These are phyloP conservation scores for Gavia stellata DNA, from an alignment of 2,113 vertebrate species.

Conservation along the genomic window DNA sequence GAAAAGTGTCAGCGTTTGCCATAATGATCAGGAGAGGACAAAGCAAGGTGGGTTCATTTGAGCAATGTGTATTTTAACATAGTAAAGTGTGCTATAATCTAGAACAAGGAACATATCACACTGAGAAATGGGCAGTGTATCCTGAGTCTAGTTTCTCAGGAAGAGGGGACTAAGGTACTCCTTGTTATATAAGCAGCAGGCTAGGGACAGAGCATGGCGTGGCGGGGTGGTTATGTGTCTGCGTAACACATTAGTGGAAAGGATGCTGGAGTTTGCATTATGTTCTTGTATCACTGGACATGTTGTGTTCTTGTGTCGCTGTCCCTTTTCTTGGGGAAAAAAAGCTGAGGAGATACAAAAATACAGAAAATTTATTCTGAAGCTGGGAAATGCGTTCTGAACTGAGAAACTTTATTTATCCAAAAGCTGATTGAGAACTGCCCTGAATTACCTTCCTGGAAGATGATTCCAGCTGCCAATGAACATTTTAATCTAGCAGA, in stretches of 20 bases:
- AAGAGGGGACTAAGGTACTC: not conserved
- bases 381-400: not conserved
- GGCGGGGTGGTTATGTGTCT: not conserved
- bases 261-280: not conserved
- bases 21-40: not conserved
- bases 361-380: not conserved
- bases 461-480: not conserved
- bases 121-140: not conserved
- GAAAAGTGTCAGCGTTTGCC: not conserved
- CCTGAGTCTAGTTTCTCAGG: not conserved
- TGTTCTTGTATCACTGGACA: not conserved
- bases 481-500: not conserved
- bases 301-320: not conserved
- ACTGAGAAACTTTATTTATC: not conserved
- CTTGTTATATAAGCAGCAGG: not conserved
- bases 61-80: not conserved
- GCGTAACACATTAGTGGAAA: not conserved
- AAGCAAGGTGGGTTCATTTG: not conserved
- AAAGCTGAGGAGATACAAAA: not conserved
- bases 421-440: not conserved
- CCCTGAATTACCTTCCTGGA: not conserved
- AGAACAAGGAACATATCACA: not conserved
- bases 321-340: not conserved
- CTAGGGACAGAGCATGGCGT: accelerated
- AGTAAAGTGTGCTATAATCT: not conserved